A percentile compares a stretch with the other conserved stretches of the same genome.
Evolutionary conservation across 2,888 invertebrate genomes (phyloP).

Genomic region (Diadegma fenestrale): DNA sequence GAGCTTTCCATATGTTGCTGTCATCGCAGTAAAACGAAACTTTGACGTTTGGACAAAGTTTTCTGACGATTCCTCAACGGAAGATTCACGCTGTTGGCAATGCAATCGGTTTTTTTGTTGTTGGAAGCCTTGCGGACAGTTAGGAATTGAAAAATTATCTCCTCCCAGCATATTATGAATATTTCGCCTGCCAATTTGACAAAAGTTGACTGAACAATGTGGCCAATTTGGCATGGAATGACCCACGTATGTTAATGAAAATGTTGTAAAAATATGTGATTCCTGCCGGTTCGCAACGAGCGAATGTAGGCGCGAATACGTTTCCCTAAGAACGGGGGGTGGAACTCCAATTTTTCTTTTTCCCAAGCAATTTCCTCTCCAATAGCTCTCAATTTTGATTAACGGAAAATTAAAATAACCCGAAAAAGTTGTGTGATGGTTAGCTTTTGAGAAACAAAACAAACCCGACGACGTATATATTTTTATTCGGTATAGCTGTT

Average conservation of each 20-base stretch:
- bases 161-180: not conserved
- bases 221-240: not conserved
- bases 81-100: too few species aligned
- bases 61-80: not conserved
- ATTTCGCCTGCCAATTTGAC: not conserved
- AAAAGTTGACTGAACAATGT: not conserved
- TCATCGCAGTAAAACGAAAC: not conserved
- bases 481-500: constrained; percentile 29
- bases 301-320: constrained; percentile 23
- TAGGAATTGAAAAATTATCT: not conserved
- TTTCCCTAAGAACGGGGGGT: too few species aligned
- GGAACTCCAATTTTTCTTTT: too few species aligned
- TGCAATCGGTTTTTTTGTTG: too few species aligned
- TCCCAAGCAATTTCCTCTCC: too few species aligned
- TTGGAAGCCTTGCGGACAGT: too few species aligned
- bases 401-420: too few species aligned
- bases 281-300: constrained; percentile 45
- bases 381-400: too few species aligned
- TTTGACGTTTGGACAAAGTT: not conserved
- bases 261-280: constrained; percentile 7
- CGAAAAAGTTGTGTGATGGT: too few species aligned
- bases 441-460: constrained; percentile 49
- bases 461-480: constrained; percentile 22
- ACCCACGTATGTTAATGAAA: not conserved
- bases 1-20: not conserved